Evolutionary conservation across 2,113 vertebrate genomes (phyloP).

Genomic region (Semnopithecus entellus): DNA sequence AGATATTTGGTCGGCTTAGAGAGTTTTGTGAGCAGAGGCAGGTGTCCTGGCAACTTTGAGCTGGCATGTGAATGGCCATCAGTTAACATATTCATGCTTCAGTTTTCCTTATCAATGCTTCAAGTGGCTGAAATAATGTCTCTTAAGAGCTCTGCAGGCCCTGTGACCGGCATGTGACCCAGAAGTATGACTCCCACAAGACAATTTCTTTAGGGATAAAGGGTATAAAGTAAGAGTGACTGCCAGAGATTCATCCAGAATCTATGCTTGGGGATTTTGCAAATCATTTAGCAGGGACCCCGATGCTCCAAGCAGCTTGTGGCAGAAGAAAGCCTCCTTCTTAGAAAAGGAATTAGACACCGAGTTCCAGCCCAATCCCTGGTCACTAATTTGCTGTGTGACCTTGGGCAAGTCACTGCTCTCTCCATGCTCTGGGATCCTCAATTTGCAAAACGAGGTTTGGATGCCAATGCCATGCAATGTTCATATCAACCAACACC

Average conservation of each 20-base stretch:
- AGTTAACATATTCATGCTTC: not conserved
- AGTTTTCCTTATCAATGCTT: not conserved
- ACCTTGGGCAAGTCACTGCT: not conserved
- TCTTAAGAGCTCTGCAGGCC: not conserved
- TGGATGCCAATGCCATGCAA: not conserved
- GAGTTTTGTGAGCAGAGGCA: not conserved
- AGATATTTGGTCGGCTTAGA: not conserved
- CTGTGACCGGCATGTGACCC: not conserved
- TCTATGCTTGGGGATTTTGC: not conserved
- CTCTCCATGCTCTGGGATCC: not conserved
- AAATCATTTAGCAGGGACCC: not conserved
- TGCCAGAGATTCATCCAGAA: not conserved
- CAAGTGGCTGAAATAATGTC: not conserved
- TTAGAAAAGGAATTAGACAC: not conserved
- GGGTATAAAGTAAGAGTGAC: not conserved
- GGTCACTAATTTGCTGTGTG: not conserved
- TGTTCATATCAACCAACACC: not conserved
- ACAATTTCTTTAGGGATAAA: not conserved
- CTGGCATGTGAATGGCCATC: not conserved
- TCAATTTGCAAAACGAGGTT: not conserved
- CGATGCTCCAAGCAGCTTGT: not conserved
- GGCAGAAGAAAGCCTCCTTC: not conserved
- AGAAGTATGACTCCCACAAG: not conserved
- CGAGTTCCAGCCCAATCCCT: not conserved
- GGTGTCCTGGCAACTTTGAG: not conserved